Conservation (phyloP, 2,797 vertebrate species). For the Acropternis orthonyx region DNA sequence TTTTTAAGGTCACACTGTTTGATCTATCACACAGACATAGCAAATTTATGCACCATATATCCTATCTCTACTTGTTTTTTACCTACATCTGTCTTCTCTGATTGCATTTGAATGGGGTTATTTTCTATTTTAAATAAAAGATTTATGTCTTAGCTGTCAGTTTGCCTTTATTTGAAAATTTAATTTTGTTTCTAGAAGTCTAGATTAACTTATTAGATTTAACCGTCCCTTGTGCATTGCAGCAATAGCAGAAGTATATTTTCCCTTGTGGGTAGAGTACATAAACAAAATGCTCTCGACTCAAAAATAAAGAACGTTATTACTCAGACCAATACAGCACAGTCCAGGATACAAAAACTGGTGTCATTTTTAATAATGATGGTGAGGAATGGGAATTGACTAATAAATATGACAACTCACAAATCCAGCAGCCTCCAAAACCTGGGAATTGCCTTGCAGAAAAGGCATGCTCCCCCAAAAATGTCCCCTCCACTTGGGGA, state of each 20-base stretch:
- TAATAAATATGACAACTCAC: neutral
- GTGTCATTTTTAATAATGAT: neutral
- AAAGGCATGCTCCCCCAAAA: neutral
- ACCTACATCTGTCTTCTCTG: slow-evolving; percentile 73
- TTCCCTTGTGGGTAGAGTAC: neutral
- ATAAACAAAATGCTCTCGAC: slow-evolving; percentile 49
- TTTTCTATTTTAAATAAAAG: slow-evolving; percentile 81
- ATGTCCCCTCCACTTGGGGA: neutral
- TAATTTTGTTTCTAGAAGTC: slow-evolving; percentile 79
- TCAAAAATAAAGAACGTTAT: neutral
- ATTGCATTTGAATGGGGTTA: slow-evolving; percentile 73
- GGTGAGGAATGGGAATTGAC: neutral
- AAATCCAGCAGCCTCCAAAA: neutral
- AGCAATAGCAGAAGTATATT: slow-evolving; percentile 40
- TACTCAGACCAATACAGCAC: neutral
- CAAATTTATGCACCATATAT: slow-evolving; percentile 45
- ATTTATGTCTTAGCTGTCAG: slow-evolving; percentile 78
- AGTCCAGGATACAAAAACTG: neutral
- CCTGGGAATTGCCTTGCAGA: neutral
- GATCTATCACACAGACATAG: slow-evolving; percentile 44
- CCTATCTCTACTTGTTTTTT: slow-evolving; percentile 64
- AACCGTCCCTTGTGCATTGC: slow-evolving; percentile 55
- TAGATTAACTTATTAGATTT: slow-evolving; percentile 80
- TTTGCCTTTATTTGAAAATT: slow-evolving; percentile 78
- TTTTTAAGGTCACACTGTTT: slow-evolving; percentile 71